Percentiles rank a stretch among this genome's conserved stretches.
Evolutionary conservation across 2,113 vertebrate genomes (phyloP).

Genomic region (Gavialis gangeticus): DNA sequence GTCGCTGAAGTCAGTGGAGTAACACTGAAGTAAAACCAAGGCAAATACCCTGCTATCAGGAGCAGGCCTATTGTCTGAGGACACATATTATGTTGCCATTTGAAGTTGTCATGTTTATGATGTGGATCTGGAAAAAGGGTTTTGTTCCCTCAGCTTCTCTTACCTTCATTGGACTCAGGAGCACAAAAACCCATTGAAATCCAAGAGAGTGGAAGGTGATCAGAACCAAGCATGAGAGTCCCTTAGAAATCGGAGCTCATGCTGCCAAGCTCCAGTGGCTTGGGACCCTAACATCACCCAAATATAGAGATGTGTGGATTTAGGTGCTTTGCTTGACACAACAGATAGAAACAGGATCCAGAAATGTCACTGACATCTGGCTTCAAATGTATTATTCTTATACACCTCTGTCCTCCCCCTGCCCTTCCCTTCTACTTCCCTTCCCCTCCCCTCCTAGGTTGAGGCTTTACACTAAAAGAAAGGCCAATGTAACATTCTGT

Average conservation of each 20-base stretch:
- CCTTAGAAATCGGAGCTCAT: neutral
- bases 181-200: neutral
- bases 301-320: neutral
- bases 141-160: accelerated
- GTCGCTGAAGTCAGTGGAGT: neutral
- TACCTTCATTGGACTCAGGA: too few relatives aligned
- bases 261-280: neutral
- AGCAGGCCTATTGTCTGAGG: neutral
- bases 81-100: neutral
- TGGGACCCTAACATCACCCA: neutral
- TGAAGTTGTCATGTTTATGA: neutral
- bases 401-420: too few relatives aligned
- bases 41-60: neutral
- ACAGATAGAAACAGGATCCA: neutral
- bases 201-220: neutral
- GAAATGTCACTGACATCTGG: neutral
- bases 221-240: neutral
- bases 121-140: neutral
- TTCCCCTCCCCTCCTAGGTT: too few relatives aligned
- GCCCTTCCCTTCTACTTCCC: too few relatives aligned
- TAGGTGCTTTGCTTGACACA: too few relatives aligned
- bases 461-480: neutral
- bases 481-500: neutral
- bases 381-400: too few relatives aligned
- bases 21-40: accelerated